Base-by-base conservation (phyloP, 2,797 vertebrate genomes). In the Lophius americanus region DNA sequence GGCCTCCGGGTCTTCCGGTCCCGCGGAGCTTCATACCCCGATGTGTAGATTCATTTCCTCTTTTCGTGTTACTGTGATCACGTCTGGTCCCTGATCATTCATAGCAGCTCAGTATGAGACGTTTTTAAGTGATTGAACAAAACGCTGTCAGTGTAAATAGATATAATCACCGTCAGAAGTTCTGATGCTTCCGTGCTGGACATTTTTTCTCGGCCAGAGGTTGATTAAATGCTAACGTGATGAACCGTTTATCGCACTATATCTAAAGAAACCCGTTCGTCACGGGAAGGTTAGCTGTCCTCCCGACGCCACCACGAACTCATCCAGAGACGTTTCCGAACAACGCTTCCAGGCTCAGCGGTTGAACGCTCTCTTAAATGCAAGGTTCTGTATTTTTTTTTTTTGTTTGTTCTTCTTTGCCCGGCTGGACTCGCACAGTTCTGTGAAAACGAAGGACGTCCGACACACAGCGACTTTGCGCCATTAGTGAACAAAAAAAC, bases 131-230 rank as follows among this genome's bases (percentile, higher is more conserved):
- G 4, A 23, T 2, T 59, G 60, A 85, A 62, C 63, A 78, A 70
- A 75, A n/a, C 3, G 2, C 43, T 5, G 13, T 32, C 36, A 0
- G 14, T 84, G 76, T 79, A 69, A 70, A 75, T 82, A 71, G 14
- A 46, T 48, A 50, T 42, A 61, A 60, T 60, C 47, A 3, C 44
- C 6, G 7, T 23, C 9, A 41, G 9, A 60, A 11, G 42, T 75
- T 37, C 10, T 36, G 3, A 3, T 35, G 5, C 65, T 73, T 72
- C 35, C 23, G 2, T 23, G 43, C 13, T 13, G 6, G 43, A 54
- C 33, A 35, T 42, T 68, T 64, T 23, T 23, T 23, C 23, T 23
- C 23, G 23, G 23, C 23, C 23, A 23, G 23, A 23, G 2, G 23
- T 23, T 23, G 23, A 23, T 23, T 23, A 23, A 23, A 23, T 23